Percentiles rank a stretch among this genome's conserved stretches.
Conservation (phyloP, 2,113 vertebrate species). For the Cairina moschata region DNA sequence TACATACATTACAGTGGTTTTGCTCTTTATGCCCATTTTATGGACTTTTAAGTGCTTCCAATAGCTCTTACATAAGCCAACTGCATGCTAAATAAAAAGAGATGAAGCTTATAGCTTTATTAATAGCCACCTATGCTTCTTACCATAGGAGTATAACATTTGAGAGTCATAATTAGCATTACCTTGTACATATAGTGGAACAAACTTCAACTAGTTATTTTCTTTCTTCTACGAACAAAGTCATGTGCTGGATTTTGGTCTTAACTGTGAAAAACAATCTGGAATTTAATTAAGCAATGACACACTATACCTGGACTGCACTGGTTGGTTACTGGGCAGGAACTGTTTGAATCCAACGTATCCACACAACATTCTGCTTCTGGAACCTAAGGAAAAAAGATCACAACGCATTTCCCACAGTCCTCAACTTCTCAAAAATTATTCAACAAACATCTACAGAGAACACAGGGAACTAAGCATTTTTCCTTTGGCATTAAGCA, state of each 20-base stretch:
- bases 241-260: neutral
- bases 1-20: neutral
- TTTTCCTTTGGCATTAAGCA: neutral
- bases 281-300: neutral
- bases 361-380: conserved; percentile 84
- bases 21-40: neutral
- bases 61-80: neutral
- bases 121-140: neutral
- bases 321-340: conserved; percentile 80
- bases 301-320: conserved; percentile 87
- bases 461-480: neutral
- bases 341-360: conserved; percentile 76
- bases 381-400: conserved; percentile 35
- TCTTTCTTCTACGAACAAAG: neutral
- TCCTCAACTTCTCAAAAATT: neutral
- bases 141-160: neutral
- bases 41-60: neutral
- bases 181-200: neutral
- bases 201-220: neutral
- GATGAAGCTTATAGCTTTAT: neutral
- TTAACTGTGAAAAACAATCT: neutral
- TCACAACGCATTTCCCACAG: neutral
- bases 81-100: neutral
- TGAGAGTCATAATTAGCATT: neutral
- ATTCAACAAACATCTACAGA: neutral